Conservation (phyloP, 2,113 vertebrate species). For the Sclerurus mexicanus region DNA sequence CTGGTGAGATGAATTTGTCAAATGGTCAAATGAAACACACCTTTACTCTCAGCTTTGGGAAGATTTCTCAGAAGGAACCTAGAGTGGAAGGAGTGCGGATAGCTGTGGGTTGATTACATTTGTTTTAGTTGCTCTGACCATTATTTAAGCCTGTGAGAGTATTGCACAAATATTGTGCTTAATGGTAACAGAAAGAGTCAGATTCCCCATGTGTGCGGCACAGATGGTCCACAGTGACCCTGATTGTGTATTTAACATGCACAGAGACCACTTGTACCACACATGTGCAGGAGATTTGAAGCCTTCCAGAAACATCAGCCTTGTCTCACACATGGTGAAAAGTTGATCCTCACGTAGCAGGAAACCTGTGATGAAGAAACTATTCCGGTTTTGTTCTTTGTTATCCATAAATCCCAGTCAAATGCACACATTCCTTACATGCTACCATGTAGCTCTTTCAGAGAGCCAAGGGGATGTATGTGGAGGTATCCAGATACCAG, state of each 20-base stretch:
- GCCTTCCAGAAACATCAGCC: slow-evolving; percentile 8
- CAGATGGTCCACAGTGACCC: slow-evolving; percentile 37
- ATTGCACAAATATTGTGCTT: background rate
- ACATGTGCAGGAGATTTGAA: background rate
- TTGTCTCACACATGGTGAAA: background rate
- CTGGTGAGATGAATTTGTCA: background rate
- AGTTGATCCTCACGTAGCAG: slow-evolving; percentile 15
- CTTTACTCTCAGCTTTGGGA: background rate
- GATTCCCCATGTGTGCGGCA: background rate
- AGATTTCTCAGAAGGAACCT: background rate
- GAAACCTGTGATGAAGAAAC: slow-evolving; percentile 6
- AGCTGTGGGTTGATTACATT: background rate
- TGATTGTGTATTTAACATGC: background rate
- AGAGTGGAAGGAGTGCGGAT: background rate
- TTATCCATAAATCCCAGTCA: background rate
- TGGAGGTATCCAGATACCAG: background rate
- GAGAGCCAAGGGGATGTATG: background rate
- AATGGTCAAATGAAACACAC: background rate
- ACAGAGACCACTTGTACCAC: background rate
- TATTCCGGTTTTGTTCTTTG: slow-evolving; percentile 7
- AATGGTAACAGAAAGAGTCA: slow-evolving; percentile 17
- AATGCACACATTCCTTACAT: slow-evolving; percentile 42
- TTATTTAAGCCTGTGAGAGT: background rate
- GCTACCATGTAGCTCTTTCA: background rate
- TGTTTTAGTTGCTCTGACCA: background rate